Conservation (phyloP, 1,140 invertebrate species). For the Drosophila sucinea region DNA sequence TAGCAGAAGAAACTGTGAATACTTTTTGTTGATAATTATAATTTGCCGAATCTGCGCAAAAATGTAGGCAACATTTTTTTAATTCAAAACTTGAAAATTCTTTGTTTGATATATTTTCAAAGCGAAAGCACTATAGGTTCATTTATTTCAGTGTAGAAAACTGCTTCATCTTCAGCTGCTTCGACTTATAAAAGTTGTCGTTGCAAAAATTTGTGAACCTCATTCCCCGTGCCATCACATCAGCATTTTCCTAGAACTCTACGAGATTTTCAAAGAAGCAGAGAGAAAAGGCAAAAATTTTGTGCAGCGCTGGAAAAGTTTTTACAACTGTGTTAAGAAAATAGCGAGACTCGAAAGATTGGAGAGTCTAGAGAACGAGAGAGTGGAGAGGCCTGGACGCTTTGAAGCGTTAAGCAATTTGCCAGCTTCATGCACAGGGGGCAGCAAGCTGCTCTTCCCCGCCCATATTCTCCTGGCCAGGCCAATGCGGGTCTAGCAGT, state of each 20-base stretch:
- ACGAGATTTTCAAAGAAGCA: slow-evolving; percentile 49
- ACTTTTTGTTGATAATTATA: no score
- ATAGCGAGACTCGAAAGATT: slow-evolving; percentile 30
- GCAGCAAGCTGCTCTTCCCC: slow-evolving; percentile 13
- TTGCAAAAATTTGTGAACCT: slow-evolving; percentile 54
- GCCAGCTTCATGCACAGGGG: slow-evolving; percentile 68
- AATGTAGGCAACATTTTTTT: no score
- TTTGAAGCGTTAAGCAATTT: slow-evolving; percentile 79
- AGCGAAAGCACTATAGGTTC: no score
- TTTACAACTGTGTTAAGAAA: slow-evolving; percentile 78
- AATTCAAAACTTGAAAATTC: no score
- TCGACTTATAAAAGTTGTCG: slow-evolving; percentile 72
- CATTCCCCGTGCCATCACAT: not conserved
- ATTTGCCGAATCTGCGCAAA: no score
- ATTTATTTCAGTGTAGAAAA: slow-evolving; percentile 10
- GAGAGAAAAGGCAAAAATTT: slow-evolving; percentile 53
- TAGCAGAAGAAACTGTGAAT: no score
- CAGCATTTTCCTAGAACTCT: slow-evolving; percentile 17
- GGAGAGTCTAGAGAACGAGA: slow-evolving; percentile 30
- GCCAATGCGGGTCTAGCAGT: slow-evolving; percentile 75
- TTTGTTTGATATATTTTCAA: no score
- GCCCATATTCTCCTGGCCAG: slow-evolving; percentile 24
- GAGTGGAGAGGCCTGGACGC: slow-evolving; percentile 22
- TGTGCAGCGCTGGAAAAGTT: slow-evolving; percentile 63
- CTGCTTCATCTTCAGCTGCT: slow-evolving; percentile 3